A percentile compares a stretch with the other conserved stretches of the same genome.
phyloP scores from a whole-genome alignment of 2,113 vertebrate species.

The Acanthochromis polyacanthus region DNA sequence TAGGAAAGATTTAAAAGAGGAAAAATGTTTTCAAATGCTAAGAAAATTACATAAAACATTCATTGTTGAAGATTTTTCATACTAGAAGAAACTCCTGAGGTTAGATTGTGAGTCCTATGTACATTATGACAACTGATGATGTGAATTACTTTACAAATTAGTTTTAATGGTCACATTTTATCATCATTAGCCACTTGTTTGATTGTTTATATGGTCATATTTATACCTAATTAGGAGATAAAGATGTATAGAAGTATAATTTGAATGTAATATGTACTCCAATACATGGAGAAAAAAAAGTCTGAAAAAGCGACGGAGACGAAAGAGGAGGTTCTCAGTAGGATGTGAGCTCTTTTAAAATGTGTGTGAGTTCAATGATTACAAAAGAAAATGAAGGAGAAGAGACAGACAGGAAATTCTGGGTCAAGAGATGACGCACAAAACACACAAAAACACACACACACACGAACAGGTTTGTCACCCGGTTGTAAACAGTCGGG shows the following conservation, averaged over 20 bases:
- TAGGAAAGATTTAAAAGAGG: too few relatives aligned
- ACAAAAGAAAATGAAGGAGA: slow-evolving; percentile 38
- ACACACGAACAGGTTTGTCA: slow-evolving; percentile 40
- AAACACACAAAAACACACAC: slow-evolving; percentile 27
- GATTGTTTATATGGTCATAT: background rate
- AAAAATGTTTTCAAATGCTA: too few relatives aligned
- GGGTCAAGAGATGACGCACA: slow-evolving; percentile 49
- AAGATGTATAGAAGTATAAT: background rate
- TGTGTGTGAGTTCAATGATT: slow-evolving; percentile 29
- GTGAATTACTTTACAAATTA: too few relatives aligned
- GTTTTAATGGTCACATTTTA: background rate
- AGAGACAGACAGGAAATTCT: slow-evolving; percentile 44
- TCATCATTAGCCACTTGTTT: background rate
- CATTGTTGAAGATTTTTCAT: too few relatives aligned
- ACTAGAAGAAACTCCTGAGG: too few relatives aligned
- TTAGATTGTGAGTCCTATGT: too few relatives aligned
- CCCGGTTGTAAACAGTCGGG: slow-evolving; percentile 49
- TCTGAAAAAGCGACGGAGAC: slow-evolving; percentile 16
- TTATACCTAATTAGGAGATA: background rate
- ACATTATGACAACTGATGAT: too few relatives aligned
- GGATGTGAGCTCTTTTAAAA: slow-evolving; percentile 30
- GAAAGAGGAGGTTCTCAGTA: background rate
- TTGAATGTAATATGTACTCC: background rate
- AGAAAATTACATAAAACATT: too few relatives aligned
- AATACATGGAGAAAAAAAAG: slow-evolving; percentile 1